Evolutionary conservation across 92 coral and sea anemone species (phyloP).

Genomic region (Actinernus sp.): DNA sequence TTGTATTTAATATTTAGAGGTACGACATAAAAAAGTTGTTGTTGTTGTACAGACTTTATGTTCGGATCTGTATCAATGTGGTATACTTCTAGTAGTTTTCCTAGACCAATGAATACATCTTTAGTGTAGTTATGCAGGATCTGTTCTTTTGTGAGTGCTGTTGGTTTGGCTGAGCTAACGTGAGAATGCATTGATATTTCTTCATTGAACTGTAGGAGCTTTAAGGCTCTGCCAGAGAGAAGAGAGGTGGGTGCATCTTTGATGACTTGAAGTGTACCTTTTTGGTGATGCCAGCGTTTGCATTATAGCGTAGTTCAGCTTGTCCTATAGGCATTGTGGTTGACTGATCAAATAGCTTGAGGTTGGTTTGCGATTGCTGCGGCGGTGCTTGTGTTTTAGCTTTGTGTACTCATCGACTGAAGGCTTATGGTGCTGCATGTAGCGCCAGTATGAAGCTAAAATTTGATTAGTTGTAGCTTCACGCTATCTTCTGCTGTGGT

Average conservation of each 20-base stretch:
- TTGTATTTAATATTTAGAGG: no score
- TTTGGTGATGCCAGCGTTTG: slow-evolving; percentile 34
- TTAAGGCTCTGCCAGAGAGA: slow-evolving; percentile 9
- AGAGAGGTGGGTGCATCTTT: slow-evolving; percentile 23
- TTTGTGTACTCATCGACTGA: slow-evolving; percentile 23
- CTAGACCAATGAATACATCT: slow-evolving; percentile 64
- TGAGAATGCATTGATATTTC: slow-evolving; percentile 12
- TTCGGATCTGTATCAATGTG: slow-evolving; percentile 43
- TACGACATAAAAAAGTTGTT: no score
- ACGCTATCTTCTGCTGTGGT: no score
- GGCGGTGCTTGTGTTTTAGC: slow-evolving; percentile 25
- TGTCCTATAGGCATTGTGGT: slow-evolving; percentile 28
- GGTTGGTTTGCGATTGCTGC: slow-evolving; percentile 16
- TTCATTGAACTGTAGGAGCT: slow-evolving; percentile 11
- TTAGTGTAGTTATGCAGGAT: slow-evolving; percentile 28
- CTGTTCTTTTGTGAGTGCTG: slow-evolving; percentile 32
- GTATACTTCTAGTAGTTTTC: slow-evolving; percentile 51
- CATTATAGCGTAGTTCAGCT: slow-evolving; percentile 21
- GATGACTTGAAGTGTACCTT: slow-evolving; percentile 49
- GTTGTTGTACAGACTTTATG: slow-evolving; percentile 21
- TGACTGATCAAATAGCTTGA: slow-evolving; percentile 28
- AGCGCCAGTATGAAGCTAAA: slow-evolving; percentile 45
- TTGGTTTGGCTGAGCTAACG: no score
- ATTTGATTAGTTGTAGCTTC: no score
- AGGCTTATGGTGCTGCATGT: slow-evolving; percentile 48